Evolutionary conservation across 2,797 vertebrate species (phyloP).

Genomic region (Harpagifer antarcticus): DNA sequence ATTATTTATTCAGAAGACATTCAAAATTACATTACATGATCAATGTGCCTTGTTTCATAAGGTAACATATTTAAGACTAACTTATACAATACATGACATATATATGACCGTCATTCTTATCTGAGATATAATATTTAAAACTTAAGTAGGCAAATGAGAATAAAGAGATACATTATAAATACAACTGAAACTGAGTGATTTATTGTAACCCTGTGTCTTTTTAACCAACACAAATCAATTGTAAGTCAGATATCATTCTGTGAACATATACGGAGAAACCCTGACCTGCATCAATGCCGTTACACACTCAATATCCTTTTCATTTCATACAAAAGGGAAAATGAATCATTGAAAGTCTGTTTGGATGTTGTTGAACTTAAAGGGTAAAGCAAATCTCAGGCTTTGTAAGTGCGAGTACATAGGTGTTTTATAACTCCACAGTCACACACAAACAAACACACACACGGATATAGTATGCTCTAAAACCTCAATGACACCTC

Average conservation of each 20-base stretch:
- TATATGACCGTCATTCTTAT: neutral
- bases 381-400: conserved; percentile 20
- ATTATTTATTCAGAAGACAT: conserved; percentile 1
- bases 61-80: neutral
- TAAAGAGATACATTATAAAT: neutral
- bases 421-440: neutral
- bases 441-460: conserved; percentile 9
- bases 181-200: neutral
- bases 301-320: conserved; percentile 12
- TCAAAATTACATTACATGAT: neutral
- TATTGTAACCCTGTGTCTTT: conserved; percentile 8
- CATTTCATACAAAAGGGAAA: conserved; percentile 25
- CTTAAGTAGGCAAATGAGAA: neutral
- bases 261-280: neutral
- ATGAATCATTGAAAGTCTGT: conserved; percentile 21
- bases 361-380: conserved; percentile 26
- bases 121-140: neutral
- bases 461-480: neutral
- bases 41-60: neutral
- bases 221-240: conserved; percentile 1
- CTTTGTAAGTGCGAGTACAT: conserved; percentile 21
- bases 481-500: conserved; percentile 8
- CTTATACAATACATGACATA: neutral
- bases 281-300: conserved; percentile 4
- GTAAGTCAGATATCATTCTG: neutral